Evolutionary conservation across 2,888 invertebrate species (phyloP).

Genomic region (Cistogaster globosa): DNA sequence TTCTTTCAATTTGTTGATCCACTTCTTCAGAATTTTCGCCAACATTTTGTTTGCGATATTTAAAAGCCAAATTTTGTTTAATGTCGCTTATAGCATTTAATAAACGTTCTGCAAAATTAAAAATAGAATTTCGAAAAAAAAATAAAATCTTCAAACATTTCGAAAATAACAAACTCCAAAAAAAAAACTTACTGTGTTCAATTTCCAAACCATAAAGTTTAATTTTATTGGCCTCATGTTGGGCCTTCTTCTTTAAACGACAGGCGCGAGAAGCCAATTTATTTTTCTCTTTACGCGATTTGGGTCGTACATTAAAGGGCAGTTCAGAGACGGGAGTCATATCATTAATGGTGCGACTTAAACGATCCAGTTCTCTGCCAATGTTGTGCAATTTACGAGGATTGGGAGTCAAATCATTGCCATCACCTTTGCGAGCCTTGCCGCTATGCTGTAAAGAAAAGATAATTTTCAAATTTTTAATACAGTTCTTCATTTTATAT

Average conservation of each 20-base stretch:
- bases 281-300: slow-evolving; percentile 98
- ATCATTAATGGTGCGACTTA: slow-evolving; percentile 95
- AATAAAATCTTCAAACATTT: background rate
- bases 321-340: slow-evolving; percentile 98
- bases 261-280: slow-evolving; percentile 98
- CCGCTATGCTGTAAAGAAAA: slow-evolving; percentile 85
- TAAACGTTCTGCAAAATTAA: slow-evolving; percentile 87
- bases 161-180: background rate
- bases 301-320: slow-evolving; percentile 93
- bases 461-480: background rate
- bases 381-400: slow-evolving; percentile 95
- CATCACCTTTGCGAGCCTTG: slow-evolving; percentile 97
- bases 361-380: slow-evolving; percentile 95
- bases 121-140: slow-evolving; percentile 76
- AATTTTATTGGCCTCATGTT: slow-evolving; percentile 99
- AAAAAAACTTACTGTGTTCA: slow-evolving; percentile 92
- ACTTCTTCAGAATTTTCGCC: slow-evolving; percentile 85
- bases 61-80: slow-evolving; percentile 89
- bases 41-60: slow-evolving; percentile 82
- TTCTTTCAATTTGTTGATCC: slow-evolving; percentile 88
- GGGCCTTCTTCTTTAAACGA: slow-evolving; percentile 98
- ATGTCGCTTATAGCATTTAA: slow-evolving; percentile 90
- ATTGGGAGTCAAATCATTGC: slow-evolving; percentile 98
- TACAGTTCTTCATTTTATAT: slow-evolving; percentile 19
- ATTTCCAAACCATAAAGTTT: slow-evolving; percentile 96